Percentiles rank a stretch among this genome's conserved stretches.
Evolutionary conservation across 2,888 invertebrate genomes (phyloP).

Genomic region (Heliconius sara): DNA sequence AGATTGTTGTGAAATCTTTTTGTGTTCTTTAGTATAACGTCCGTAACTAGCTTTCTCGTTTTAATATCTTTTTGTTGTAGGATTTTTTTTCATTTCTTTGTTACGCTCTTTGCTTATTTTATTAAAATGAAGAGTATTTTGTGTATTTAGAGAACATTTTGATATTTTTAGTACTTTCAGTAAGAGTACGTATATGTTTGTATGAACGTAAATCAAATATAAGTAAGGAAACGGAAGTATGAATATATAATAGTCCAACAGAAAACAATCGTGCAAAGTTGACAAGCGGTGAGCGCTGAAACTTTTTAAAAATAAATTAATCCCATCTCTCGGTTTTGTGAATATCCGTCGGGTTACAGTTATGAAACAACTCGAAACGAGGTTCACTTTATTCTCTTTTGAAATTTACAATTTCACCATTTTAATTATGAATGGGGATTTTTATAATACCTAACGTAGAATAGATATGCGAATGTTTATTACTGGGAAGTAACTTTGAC

Average conservation of each 20-base stretch:
- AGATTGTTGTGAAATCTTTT: slow-evolving; percentile 28
- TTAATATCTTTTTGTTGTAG: slow-evolving; percentile 21
- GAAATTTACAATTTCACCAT: slow-evolving; percentile 27
- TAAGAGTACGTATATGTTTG: neutral
- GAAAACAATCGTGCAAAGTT: slow-evolving; percentile 42
- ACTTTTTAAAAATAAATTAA: slow-evolving; percentile 43
- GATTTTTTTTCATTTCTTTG: slow-evolving; percentile 13
- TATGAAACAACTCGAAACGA: slow-evolving; percentile 39
- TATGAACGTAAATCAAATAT: neutral
- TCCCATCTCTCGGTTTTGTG: slow-evolving; percentile 40
- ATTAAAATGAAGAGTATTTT: neutral
- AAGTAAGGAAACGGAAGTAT: neutral
- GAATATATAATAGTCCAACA: slow-evolving; percentile 16
- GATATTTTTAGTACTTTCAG: neutral
- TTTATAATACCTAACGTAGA: slow-evolving; percentile 24
- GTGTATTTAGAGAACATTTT: neutral
- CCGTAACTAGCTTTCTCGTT: slow-evolving; percentile 26
- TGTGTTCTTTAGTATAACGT: slow-evolving; percentile 17
- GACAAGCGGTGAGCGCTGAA: slow-evolving; percentile 40
- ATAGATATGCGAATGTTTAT: slow-evolving; percentile 3
- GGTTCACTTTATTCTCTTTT: slow-evolving; percentile 36
- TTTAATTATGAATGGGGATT: slow-evolving; percentile 30
- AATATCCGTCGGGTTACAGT: slow-evolving; percentile 40
- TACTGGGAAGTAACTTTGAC: neutral
- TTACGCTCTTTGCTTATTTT: neutral